A percentile compares a stretch with the other conserved stretches of the same genome.
Evolutionary conservation across 53 echinoderm and acorn worm genomes (phyloP).

Genomic region (Arbacia lixula): DNA sequence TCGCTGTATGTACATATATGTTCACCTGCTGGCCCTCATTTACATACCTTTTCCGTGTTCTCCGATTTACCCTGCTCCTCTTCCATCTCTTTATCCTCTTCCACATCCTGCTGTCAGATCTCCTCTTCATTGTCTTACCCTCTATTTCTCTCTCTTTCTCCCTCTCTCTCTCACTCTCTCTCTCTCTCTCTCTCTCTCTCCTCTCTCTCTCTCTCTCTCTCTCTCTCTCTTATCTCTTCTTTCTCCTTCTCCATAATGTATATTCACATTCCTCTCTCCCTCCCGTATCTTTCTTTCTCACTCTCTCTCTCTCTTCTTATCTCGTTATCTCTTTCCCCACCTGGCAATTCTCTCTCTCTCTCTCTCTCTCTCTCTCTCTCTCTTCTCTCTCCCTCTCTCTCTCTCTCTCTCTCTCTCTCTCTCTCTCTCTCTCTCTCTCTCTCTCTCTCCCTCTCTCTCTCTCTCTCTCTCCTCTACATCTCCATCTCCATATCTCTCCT

Average conservation of each 20-base stretch:
- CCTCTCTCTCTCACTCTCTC: neutral
- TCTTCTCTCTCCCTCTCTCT: neutral
- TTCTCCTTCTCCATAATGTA: no score
- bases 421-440: neutral
- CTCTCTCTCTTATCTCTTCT: no score
- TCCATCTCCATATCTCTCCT: neutral
- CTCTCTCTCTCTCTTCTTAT: neutral
- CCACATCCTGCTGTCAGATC: neutral
- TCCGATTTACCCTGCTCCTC: neutral
- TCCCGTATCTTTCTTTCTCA: neutral
- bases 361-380: neutral
- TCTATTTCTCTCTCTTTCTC: neutral
- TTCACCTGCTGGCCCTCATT: neutral
- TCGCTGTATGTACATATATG: no score
- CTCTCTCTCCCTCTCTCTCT: no score
- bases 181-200: neutral
- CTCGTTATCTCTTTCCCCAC: neutral
- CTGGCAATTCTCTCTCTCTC: no score
- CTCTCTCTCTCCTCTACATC: neutral
- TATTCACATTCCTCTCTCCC: neutral
- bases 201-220: no score
- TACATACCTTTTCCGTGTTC: neutral
- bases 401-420: no score
- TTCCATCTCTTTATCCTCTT: neutral
- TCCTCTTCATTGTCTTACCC: neutral